Conservation (phyloP, 1,140 invertebrate genomes). For the Drosophila tsacasi region DNA sequence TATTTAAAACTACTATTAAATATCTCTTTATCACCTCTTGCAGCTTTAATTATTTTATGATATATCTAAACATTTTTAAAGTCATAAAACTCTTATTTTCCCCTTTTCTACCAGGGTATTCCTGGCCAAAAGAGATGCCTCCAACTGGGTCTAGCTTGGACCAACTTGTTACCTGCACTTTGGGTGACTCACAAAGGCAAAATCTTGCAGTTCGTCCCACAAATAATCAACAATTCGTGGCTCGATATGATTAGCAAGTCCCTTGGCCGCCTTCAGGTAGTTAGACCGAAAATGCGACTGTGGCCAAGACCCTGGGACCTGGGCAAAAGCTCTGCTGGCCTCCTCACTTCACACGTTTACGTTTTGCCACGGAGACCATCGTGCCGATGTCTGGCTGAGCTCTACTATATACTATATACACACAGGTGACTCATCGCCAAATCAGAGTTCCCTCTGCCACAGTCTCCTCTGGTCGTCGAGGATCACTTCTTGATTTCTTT, state of each 20-base stretch:
- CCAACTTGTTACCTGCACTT: slow-evolving; percentile 54
- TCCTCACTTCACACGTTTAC: slow-evolving; percentile 11
- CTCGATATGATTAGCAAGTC: slow-evolving; percentile 78
- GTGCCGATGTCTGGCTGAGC: slow-evolving; percentile 27
- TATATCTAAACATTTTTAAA: not conserved
- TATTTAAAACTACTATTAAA: not conserved
- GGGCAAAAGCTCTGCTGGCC: slow-evolving; percentile 37
- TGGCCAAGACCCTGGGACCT: slow-evolving; percentile 65
- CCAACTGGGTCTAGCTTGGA: slow-evolving; percentile 22
- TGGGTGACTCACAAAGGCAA: slow-evolving; percentile 52
- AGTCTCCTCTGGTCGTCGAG: slow-evolving; percentile 11
- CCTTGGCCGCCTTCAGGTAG: slow-evolving; percentile 62
- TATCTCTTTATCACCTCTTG: too few species aligned
- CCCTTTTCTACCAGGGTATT: slow-evolving; percentile 4
- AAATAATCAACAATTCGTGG: slow-evolving; percentile 71
- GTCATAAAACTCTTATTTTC: too few species aligned
- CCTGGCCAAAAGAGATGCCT: slow-evolving; percentile 26
- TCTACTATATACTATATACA: slow-evolving; percentile 21
- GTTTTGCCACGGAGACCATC: slow-evolving; percentile 8
- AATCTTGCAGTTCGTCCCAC: slow-evolving; percentile 43
- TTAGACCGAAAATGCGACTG: slow-evolving; percentile 55
- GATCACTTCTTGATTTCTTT: slow-evolving; percentile 10
- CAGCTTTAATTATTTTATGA: not conserved
- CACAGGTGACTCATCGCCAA: slow-evolving; percentile 28
- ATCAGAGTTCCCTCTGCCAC: not conserved